These are phyloP conservation scores for Scalopus aquaticus DNA, from an alignment of 2,113 vertebrate species.

Conservation along the genomic window DNA sequence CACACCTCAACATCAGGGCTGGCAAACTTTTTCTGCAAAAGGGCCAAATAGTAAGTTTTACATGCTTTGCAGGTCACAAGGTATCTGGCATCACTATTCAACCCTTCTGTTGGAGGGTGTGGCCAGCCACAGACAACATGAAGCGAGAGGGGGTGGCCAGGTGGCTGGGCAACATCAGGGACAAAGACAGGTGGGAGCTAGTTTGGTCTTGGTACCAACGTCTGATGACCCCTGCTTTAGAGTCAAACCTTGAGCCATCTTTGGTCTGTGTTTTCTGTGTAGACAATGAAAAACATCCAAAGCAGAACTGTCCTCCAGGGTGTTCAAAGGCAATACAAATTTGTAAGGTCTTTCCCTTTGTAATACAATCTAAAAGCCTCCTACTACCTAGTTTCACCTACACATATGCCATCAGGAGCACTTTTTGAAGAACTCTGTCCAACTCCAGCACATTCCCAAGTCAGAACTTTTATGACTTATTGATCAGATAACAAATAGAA, in stretches of 20 bases:
- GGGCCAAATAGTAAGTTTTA: background rate
- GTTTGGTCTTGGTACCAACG: background rate
- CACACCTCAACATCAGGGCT: background rate
- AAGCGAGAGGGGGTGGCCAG: background rate
- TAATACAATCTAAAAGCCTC: background rate
- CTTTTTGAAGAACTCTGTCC: background rate
- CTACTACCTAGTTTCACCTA: background rate
- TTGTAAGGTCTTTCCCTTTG: background rate
- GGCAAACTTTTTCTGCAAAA: constrained; percentile 12
- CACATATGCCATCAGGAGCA: background rate
- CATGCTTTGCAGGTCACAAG: background rate
- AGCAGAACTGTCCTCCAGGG: constrained; percentile 37
- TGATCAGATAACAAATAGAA: background rate
- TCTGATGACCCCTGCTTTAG: constrained; percentile 28
- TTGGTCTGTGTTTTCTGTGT: constrained; percentile 78
- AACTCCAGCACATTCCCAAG: background rate
- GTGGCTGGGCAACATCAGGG: background rate
- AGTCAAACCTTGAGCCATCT: constrained; percentile 73
- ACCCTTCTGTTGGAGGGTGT: background rate
- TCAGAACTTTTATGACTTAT: background rate
- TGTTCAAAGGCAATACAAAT: constrained; percentile 60
- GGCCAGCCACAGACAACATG: background rate
- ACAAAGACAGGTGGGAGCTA: background rate
- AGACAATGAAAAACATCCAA: constrained; percentile 66
- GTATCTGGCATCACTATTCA: background rate